Percentiles rank a stretch among this genome's conserved stretches.
These are phyloP conservation scores for Microtus californicus DNA, from an alignment of 2,797 vertebrate genomes.

Conservation along the genomic window DNA sequence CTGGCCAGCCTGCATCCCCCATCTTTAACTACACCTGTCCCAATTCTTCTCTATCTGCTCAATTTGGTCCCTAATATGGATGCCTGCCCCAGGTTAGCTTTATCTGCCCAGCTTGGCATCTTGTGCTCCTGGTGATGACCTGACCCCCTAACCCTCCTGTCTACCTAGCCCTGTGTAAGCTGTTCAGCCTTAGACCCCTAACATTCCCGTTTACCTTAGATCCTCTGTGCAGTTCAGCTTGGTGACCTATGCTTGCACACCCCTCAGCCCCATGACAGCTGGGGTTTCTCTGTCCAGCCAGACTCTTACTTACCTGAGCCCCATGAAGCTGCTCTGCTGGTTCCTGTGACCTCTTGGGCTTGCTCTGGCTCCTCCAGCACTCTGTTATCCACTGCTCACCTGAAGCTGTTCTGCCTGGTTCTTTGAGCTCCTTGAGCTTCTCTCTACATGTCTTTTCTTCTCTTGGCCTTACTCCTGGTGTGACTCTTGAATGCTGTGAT, in stretches of 20 bases:
- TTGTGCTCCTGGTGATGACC: neutral
- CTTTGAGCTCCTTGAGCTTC: neutral
- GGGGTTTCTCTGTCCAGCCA: neutral
- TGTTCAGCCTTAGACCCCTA: no score
- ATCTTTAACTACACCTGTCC: neutral
- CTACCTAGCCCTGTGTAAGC: no score
- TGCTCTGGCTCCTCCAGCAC: rapidly evolving
- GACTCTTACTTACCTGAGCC: neutral
- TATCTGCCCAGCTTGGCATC: neutral
- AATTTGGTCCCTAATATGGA: no score
- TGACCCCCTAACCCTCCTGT: no score
- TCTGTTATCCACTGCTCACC: no score
- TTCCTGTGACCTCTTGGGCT: no score
- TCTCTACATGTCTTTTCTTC: neutral
- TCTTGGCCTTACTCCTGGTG: no score
- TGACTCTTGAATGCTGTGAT: neutral
- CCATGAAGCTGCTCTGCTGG: neutral
- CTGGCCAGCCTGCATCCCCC: neutral
- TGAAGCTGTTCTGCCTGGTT: neutral
- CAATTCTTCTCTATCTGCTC: neutral
- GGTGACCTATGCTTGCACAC: neutral
- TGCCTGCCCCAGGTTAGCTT: no score
- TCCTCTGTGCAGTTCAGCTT: neutral
- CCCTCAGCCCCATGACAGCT: no score
- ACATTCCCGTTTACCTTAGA: no score